Evolutionary conservation across 2,888 invertebrate genomes (phyloP).

Genomic region (Anoplius nigerrimus): DNA sequence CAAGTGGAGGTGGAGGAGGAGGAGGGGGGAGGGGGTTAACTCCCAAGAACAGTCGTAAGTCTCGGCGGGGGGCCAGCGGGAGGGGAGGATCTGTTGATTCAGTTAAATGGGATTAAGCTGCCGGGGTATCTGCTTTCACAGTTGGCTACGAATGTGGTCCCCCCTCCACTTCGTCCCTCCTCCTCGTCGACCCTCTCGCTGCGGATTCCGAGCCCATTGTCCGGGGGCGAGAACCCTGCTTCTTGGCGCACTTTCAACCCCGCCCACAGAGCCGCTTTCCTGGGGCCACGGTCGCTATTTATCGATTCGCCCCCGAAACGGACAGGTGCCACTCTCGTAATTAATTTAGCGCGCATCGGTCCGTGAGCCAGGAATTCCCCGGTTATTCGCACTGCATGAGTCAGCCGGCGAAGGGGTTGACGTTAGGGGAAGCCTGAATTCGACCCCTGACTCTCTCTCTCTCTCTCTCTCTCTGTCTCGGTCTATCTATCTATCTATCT

Average conservation of each 20-base stretch:
- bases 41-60: too few relatives aligned
- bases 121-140: slow-evolving; percentile 26
- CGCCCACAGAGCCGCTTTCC: slow-evolving; percentile 11
- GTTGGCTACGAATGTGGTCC: slow-evolving; percentile 32
- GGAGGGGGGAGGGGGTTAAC: too few relatives aligned
- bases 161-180: too few relatives aligned
- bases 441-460: too few relatives aligned
- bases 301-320: slow-evolving; percentile 25
- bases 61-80: background rate
- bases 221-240: slow-evolving; percentile 19
- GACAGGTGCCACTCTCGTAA: background rate
- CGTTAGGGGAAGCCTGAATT: too few relatives aligned
- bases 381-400: too few relatives aligned
- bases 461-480: too few relatives aligned
- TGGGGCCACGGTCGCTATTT: slow-evolving; percentile 14
- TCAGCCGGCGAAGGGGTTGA: too few relatives aligned
- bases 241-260: slow-evolving; percentile 41
- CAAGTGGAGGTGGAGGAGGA: too few relatives aligned
- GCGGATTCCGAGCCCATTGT: slow-evolving; percentile 28
- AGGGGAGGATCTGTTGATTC: slow-evolving; percentile 51
- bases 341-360: too few relatives aligned
- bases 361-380: too few relatives aligned
- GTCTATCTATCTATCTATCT: too few relatives aligned
- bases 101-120: slow-evolving; percentile 44
- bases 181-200: slow-evolving; percentile 16